phyloP scores from a whole-genome alignment of 2,888 invertebrate genomes.

The Heteropelma amictum region DNA sequence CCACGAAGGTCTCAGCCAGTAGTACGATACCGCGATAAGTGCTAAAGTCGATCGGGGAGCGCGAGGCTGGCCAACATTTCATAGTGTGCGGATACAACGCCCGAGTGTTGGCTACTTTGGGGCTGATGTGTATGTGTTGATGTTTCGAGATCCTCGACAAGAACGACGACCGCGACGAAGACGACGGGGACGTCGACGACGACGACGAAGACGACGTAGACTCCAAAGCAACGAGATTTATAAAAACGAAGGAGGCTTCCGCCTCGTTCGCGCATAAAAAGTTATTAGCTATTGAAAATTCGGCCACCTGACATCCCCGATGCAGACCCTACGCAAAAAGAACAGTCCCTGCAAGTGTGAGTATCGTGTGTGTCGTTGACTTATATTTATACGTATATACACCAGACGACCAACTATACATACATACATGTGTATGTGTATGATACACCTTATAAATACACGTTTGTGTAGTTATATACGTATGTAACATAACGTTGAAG shows the following conservation, averaged over 20 bases:
- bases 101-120: constrained; percentile 32
- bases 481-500: too few relatives aligned
- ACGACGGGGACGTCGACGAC: constrained; percentile 19
- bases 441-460: too few relatives aligned
- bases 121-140: constrained; percentile 52
- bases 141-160: constrained; percentile 42
- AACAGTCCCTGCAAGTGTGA: constrained; percentile 96
- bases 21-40: constrained; percentile 4
- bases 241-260: constrained; percentile 4
- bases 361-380: constrained; percentile 77
- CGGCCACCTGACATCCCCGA: constrained; percentile 72
- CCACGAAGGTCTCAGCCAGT: constrained; percentile 1
- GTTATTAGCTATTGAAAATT: constrained; percentile 27
- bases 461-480: too few relatives aligned
- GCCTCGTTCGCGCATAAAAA: constrained; percentile 18
- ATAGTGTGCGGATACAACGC: constrained; percentile 41
- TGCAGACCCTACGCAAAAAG: constrained; percentile 96
- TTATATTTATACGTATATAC: not conserved
- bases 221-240: not conserved
- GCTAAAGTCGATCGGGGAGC: constrained; percentile 17
- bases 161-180: constrained; percentile 29
- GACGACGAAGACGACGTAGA: not conserved
- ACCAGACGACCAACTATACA: not conserved
- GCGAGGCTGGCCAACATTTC: constrained; percentile 24
- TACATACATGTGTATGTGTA: not conserved